Base-by-base conservation (phyloP, 2,888 invertebrate species). In the Melanophora roralis region DNA sequence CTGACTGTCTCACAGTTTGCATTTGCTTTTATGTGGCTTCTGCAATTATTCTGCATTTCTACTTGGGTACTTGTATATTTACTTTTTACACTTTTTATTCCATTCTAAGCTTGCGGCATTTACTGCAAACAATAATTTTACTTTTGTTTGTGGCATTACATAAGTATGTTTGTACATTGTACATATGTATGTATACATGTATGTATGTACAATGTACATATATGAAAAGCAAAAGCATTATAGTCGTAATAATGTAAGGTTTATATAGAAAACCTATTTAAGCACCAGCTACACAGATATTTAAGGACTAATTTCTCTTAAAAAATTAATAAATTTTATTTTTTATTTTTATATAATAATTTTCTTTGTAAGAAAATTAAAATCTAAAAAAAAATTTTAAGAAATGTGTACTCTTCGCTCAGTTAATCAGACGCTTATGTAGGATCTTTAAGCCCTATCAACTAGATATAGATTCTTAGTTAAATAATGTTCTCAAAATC, bases 111-210 rank as follows among this genome's bases (percentile, higher is more conserved):
- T 68, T 76, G 76, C 80, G 80, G 80, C 76, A 73, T 76, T 73
- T 76, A 72, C 76, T 73, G 80, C 80, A 73, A 80, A 76, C 64
- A 64, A 68, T 38, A 76, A 76, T 80, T 80, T 76, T 80, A 80
- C 76, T 80, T 80, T 80, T 80, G 75, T 76, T 80, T 72, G 72
- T 73, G 72, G 72, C 80, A 76, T 53, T 53, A n/a, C n/a, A n/a
- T n/a, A n/a, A n/a, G n/a, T n/a, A n/a, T n/a, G n/a, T n/a, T n/a
- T n/a, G n/a, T n/a, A n/a, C n/a, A n/a, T n/a, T n/a, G n/a, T n/a
- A n/a, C n/a, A n/a, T n/a, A n/a, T n/a, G n/a, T n/a, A n/a, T n/a
- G n/a, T n/a, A n/a, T n/a, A n/a, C n/a, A n/a, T n/a, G n/a, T n/a
- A n/a, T n/a, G n/a, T n/a, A n/a, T n/a, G n/a, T n/a, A n/a, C n/a